Conservation (phyloP, 2,113 vertebrate species). For the Labeo rohita region DNA sequence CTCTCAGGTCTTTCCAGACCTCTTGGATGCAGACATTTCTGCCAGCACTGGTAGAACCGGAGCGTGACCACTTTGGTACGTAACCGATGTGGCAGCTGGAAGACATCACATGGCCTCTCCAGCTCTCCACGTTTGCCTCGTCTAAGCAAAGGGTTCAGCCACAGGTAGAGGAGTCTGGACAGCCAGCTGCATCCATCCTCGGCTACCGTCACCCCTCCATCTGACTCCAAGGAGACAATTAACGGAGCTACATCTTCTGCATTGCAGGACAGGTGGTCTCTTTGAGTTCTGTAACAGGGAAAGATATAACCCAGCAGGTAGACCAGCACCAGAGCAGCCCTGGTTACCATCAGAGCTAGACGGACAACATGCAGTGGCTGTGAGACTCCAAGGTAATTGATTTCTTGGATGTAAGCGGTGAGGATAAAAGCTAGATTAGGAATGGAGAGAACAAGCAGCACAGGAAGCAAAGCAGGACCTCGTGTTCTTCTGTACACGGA, state of each 20-base stretch:
- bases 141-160: conserved; percentile 86
- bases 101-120: conserved; percentile 78
- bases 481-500: conserved; percentile 70
- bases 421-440: conserved; percentile 83
- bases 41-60: conserved; percentile 82
- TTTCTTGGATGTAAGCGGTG: conserved; percentile 71
- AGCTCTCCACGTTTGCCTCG: conserved; percentile 81
- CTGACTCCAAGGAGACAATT: conserved; percentile 55
- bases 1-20: conserved; percentile 46
- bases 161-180: conserved; percentile 89
- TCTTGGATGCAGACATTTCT: conserved; percentile 62
- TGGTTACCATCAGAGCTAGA: conserved; percentile 77
- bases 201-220: conserved; percentile 75
- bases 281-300: conserved; percentile 66
- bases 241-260: conserved; percentile 69
- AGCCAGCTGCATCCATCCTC: conserved; percentile 89
- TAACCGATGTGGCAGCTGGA: conserved; percentile 80
- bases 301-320: conserved; percentile 79
- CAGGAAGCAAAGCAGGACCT: conserved; percentile 78
- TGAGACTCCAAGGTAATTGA: conserved; percentile 65
- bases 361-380: conserved; percentile 74
- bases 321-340: conserved; percentile 74
- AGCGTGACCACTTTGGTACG: conserved; percentile 74
- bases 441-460: conserved; percentile 76
- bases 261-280: conserved; percentile 71